phyloP scores from a whole-genome alignment of 1,140 invertebrate genomes.

The Drosophila willistoni region DNA sequence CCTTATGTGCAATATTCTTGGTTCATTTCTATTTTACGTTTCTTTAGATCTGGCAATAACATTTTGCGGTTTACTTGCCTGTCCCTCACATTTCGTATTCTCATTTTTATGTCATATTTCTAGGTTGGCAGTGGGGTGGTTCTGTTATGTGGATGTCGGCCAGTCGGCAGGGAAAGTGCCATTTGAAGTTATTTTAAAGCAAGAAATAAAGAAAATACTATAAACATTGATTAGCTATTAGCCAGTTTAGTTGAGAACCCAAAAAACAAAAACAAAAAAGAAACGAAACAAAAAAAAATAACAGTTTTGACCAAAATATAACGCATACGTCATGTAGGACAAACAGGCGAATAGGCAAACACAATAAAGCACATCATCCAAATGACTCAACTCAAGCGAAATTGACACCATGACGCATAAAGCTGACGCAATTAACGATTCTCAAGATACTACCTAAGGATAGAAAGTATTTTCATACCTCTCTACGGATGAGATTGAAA shows the following conservation, averaged over 20 bases:
- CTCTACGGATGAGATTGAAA: too few species aligned
- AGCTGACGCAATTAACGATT: slow-evolving; percentile 44
- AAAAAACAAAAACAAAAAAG: neutral
- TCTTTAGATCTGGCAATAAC: neutral
- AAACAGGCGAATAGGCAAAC: neutral
- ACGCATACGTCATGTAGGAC: slow-evolving; percentile 66
- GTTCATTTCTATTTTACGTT: slow-evolving; percentile 3
- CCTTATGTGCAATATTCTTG: slow-evolving; percentile 8
- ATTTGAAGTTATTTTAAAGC: neutral
- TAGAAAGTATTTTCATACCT: neutral
- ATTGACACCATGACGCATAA: slow-evolving; percentile 54
- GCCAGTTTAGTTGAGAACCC: neutral
- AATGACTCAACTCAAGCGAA: slow-evolving; percentile 55
- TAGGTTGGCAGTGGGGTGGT: neutral
- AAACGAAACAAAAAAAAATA: too few species aligned
- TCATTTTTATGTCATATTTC: slow-evolving; percentile 8
- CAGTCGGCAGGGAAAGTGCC: neutral
- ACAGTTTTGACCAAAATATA: slow-evolving; percentile 53
- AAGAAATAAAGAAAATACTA: slow-evolving; percentile 20
- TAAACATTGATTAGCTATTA: slow-evolving; percentile 76
- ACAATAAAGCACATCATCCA: slow-evolving; percentile 12
- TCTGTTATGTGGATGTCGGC: neutral
- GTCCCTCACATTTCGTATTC: neutral
- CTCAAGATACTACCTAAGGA: neutral
- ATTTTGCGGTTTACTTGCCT: neutral